Evolutionary conservation across 2,888 invertebrate species (phyloP).

Genomic region (Dryocosmus kuriphilus): DNA sequence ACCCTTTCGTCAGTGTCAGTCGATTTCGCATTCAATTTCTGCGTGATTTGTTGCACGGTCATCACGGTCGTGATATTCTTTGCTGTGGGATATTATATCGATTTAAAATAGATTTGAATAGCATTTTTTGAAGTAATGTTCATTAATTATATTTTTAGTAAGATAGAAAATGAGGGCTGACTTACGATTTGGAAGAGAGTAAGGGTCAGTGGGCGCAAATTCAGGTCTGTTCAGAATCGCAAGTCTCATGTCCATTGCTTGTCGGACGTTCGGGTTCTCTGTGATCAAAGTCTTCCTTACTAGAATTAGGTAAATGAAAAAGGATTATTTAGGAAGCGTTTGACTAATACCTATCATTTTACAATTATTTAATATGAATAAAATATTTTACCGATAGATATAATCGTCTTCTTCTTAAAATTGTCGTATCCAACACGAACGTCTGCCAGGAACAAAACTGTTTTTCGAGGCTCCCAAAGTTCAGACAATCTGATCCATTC

Average conservation of each 20-base stretch:
- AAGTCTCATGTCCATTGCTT: conserved; percentile 80
- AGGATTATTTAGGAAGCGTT: neutral
- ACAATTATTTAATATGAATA: neutral
- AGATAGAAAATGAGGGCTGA: neutral
- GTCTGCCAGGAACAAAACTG: conserved; percentile 86
- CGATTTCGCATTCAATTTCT: conserved; percentile 73
- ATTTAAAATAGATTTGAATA: conserved; percentile 37
- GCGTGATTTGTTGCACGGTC: conserved; percentile 81
- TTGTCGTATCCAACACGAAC: conserved; percentile 79
- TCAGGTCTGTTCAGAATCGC: conserved; percentile 59
- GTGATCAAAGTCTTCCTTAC: conserved; percentile 82
- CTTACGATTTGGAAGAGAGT: conserved; percentile 72
- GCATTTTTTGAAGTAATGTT: neutral
- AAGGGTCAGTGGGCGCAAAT: conserved; percentile 63
- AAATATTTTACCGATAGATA: conserved; percentile 63
- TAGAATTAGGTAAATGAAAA: conserved; percentile 50
- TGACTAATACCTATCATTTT: neutral
- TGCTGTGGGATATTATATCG: conserved; percentile 72
- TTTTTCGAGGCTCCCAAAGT: conserved; percentile 84
- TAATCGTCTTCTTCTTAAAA: conserved; percentile 67
- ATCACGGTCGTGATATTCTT: conserved; percentile 80
- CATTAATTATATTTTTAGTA: neutral
- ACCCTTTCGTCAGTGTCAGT: conserved; percentile 73
- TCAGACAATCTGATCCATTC: conserved; percentile 84
- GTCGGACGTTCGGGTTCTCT: conserved; percentile 85